These are phyloP conservation scores for Eristalis arbustorum DNA, from an alignment of 2,888 invertebrate genomes.

Conservation along the genomic window DNA sequence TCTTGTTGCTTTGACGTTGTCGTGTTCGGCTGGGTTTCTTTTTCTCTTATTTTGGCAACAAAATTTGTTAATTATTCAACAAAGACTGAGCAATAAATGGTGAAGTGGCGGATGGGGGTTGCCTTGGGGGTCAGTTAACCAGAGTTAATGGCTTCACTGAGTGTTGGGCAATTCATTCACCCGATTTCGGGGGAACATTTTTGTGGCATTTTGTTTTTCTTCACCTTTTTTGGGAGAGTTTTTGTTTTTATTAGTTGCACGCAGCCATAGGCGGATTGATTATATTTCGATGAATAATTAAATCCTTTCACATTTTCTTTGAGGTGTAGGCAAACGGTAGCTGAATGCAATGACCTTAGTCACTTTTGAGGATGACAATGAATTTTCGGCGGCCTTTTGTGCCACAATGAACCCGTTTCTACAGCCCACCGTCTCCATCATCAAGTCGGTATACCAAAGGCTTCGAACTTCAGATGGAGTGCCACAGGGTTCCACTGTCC, in stretches of 20 bases:
- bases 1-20: conserved; percentile 30
- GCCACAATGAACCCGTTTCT: too few species aligned
- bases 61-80: conserved; percentile 27
- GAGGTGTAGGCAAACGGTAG: neutral
- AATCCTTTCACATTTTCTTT: neutral
- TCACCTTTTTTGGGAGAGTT: neutral
- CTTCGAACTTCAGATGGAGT: too few species aligned
- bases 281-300: neutral
- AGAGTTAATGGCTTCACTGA: conserved; percentile 33
- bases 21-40: neutral
- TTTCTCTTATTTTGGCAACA: conserved; percentile 1
- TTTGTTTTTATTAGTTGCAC: neutral
- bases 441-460: too few species aligned
- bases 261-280: neutral
- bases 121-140: conserved; percentile 42
- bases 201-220: neutral
- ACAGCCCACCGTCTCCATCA: too few species aligned
- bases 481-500: too few species aligned
- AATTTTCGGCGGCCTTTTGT: too few species aligned
- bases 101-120: conserved; percentile 6
- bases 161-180: conserved; percentile 22
- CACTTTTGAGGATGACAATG: too few species aligned
- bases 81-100: neutral
- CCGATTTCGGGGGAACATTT: conserved; percentile 2
- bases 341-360: neutral